A percentile compares a stretch with the other conserved stretches of the same genome.
Evolutionary conservation across 2,113 vertebrate genomes (phyloP).

Genomic region (Meleagris gallopavo): DNA sequence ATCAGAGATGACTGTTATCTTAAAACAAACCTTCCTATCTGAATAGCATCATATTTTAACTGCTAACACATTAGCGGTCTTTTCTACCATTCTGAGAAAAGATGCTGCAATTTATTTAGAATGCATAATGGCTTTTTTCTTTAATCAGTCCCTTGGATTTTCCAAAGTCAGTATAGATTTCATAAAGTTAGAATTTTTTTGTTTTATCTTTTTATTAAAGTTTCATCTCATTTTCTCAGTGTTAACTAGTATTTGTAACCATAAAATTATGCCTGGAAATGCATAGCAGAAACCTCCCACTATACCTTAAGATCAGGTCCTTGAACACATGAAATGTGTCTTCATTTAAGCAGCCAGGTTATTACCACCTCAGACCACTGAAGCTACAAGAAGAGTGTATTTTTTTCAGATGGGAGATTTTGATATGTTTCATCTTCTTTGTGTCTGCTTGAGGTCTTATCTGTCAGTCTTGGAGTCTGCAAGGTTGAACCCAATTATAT

Average conservation of each 20-base stretch:
- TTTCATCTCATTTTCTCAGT: neutral
- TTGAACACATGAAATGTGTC: neutral
- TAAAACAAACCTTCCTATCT: neutral
- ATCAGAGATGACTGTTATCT: neutral
- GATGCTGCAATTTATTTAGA: neutral
- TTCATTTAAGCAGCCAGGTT: neutral
- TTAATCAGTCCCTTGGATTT: neutral
- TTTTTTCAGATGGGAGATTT: neutral
- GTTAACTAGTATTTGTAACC: neutral
- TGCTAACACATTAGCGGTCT: neutral
- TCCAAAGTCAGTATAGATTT: neutral
- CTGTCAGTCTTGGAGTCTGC: neutral
- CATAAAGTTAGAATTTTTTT: neutral
- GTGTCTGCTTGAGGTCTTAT: neutral
- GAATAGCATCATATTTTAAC: neutral
- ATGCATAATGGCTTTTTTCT: neutral
- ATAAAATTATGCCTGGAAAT: neutral
- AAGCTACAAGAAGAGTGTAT: neutral
- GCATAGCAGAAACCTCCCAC: neutral
- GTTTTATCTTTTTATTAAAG: neutral
- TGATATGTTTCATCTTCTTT: neutral
- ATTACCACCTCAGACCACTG: neutral
- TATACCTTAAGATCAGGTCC: neutral
- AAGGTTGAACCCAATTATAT: conserved; percentile 5
- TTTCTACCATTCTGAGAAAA: neutral